Conservation (phyloP, 2,888 invertebrate species). For the Hydraecia micacea region DNA sequence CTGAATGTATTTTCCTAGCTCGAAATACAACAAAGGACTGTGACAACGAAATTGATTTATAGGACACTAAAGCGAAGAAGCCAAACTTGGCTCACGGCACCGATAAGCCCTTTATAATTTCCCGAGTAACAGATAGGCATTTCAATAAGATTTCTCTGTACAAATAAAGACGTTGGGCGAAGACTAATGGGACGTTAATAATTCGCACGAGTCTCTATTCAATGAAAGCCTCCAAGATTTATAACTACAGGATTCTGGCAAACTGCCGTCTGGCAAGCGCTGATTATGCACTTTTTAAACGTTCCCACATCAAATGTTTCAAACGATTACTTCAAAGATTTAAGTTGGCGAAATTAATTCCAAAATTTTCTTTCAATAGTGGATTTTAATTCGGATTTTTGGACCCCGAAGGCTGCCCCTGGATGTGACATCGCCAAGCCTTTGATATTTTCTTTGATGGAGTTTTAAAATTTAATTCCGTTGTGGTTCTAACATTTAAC, state of each 20-base stretch:
- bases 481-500: slow-evolving; percentile 15
- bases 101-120: slow-evolving; percentile 78
- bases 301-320: slow-evolving; percentile 69
- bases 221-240: slow-evolving; percentile 87
- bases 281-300: slow-evolving; percentile 85
- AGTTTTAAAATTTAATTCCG: slow-evolving; percentile 7
- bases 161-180: slow-evolving; percentile 86
- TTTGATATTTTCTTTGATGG: slow-evolving; percentile 33
- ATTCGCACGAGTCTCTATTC: slow-evolving; percentile 87
- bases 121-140: slow-evolving; percentile 73
- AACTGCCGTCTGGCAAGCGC: slow-evolving; percentile 87
- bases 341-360: slow-evolving; percentile 46
- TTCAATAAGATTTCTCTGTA: slow-evolving; percentile 80
- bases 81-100: slow-evolving; percentile 62
- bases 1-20: slow-evolving; percentile 56
- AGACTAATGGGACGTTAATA: slow-evolving; percentile 89
- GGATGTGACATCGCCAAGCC: slow-evolving; percentile 26
- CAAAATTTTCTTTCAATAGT: neutral
- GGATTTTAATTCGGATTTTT: slow-evolving; percentile 3
- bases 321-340: slow-evolving; percentile 72
- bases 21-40: slow-evolving; percentile 63
- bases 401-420: neutral
- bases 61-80: slow-evolving; percentile 48
- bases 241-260: slow-evolving; percentile 88
- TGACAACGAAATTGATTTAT: slow-evolving; percentile 74